A percentile compares a stretch with the other conserved stretches of the same genome.
phyloP scores from a whole-genome alignment of 2,888 invertebrate genomes.

The Troides oblongomaculatus region DNA sequence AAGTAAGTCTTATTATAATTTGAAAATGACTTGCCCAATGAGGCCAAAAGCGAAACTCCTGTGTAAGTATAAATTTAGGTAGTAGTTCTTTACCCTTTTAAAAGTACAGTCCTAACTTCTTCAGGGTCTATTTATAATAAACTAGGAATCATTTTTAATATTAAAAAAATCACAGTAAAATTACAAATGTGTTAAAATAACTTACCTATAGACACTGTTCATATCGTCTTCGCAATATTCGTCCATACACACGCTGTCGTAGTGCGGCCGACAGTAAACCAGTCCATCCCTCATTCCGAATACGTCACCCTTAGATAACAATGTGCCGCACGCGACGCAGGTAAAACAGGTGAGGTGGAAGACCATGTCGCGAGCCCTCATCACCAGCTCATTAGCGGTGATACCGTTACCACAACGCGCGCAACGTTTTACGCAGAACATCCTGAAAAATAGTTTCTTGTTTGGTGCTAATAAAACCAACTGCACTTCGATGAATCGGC shows the following conservation, averaged over 20 bases:
- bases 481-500: too few species aligned
- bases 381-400: constrained; percentile 92
- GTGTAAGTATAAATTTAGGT: too few species aligned
- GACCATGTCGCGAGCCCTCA: constrained; percentile 92
- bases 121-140: too few species aligned
- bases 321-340: constrained; percentile 90
- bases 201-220: constrained; percentile 68
- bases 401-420: constrained; percentile 92
- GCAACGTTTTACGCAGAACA: constrained; percentile 92
- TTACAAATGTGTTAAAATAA: too few species aligned
- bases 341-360: constrained; percentile 95
- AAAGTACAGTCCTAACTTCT: too few species aligned
- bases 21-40: too few species aligned
- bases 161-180: too few species aligned
- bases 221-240: constrained; percentile 82
- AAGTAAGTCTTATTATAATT: too few species aligned
- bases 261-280: constrained; percentile 84
- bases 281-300: constrained; percentile 93
- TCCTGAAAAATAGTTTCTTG: constrained; percentile 79
- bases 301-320: constrained; percentile 92
- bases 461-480: constrained; percentile 18
- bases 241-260: constrained; percentile 80
- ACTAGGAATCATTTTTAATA: too few species aligned
- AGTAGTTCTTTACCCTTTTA: too few species aligned
- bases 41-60: too few species aligned